Percentiles rank a stretch among this genome's conserved stretches.
These are phyloP conservation scores for Phalera bucephala DNA, from an alignment of 2,888 invertebrate species.

Conservation along the genomic window DNA sequence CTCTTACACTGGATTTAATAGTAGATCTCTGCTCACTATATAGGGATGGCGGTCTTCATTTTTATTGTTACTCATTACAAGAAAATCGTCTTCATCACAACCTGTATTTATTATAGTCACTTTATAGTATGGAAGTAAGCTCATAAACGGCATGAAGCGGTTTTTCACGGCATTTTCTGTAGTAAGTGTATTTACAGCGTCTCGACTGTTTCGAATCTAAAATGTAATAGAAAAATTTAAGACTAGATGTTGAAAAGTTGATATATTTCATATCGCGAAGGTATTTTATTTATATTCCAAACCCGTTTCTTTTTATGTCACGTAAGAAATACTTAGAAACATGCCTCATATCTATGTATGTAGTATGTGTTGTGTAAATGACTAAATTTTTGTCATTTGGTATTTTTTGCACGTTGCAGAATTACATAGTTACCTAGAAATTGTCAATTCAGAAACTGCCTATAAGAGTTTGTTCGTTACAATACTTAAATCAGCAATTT, in stretches of 20 bases:
- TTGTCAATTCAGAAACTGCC: too few species aligned
- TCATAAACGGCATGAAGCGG: conserved; percentile 47
- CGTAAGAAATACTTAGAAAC: too few species aligned
- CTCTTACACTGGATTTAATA: too few species aligned
- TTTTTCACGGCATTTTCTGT: conserved; percentile 44
- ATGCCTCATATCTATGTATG: too few species aligned
- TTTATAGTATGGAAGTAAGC: conserved; percentile 49
- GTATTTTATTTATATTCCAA: too few species aligned
- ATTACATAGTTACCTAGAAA: too few species aligned
- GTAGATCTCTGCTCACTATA: not conserved
- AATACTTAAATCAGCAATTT: too few species aligned
- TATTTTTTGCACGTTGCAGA: too few species aligned
- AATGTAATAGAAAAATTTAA: not conserved
- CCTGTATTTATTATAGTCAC: conserved; percentile 53
- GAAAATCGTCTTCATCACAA: conserved; percentile 37
- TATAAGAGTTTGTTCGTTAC: too few species aligned
- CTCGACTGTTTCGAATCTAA: conserved; percentile 15
- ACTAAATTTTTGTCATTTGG: not conserved
- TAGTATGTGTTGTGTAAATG: not conserved
- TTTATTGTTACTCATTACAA: conserved; percentile 3
- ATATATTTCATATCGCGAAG: too few species aligned
- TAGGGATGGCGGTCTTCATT: not conserved
- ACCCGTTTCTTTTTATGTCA: too few species aligned
- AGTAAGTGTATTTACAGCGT: conserved; percentile 39
- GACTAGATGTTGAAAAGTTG: not conserved